Base-by-base conservation (phyloP, 35 echinoderm and acorn worm genomes). In the Diadema setosum region DNA sequence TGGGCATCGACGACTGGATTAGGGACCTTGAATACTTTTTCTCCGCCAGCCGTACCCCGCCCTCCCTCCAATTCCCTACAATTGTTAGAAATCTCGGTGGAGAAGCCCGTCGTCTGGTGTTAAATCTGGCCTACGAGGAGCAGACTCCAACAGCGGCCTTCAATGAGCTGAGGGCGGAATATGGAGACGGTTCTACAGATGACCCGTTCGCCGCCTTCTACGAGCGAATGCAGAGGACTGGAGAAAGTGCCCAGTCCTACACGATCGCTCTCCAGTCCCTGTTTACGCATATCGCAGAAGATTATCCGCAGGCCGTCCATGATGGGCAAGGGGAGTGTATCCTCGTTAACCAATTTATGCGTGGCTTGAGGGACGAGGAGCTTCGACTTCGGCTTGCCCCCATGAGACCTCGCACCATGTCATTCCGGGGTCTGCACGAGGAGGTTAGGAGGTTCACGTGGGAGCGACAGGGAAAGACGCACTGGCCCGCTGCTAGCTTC, bases 1-100 rank as follows among this genome's bases (percentile, higher is more conserved):
- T n/a, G n/a, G n/a, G n/a, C n/a, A n/a, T 87, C 17, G 85, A 87
- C 4, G 85, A 87, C 42, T 87, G 85, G 85, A 34, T 87, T 0
- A 15, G 85, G 45, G 85, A 75, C 43, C 46, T 69, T 3, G n/a
- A 48, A 26, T 87, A 87, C 67, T 15, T 75, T 39, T n/a, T n/a
- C n/a, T n/a, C n/a, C n/a, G n/a, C n/a, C n/a, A n/a, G n/a, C n/a
- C n/a, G n/a, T n/a, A n/a, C 67, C 57, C 85, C 85, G 5, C 0
- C 40, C 5, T 17, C 33, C 12, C 46, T 87, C 31, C 64, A 73
- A 30, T 87, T 87, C 31, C 52, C 85, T 23, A 87, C 85, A 42
- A 76, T 87, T 18, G 67, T 87, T 2, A 17, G 85, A 48, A 75
- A 87, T 36, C 55, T 87, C 35, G 85, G 85, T 4, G 64, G 64